These are phyloP conservation scores for Notechis scutatus DNA, from an alignment of 2,113 vertebrate species.

Conservation along the genomic window DNA sequence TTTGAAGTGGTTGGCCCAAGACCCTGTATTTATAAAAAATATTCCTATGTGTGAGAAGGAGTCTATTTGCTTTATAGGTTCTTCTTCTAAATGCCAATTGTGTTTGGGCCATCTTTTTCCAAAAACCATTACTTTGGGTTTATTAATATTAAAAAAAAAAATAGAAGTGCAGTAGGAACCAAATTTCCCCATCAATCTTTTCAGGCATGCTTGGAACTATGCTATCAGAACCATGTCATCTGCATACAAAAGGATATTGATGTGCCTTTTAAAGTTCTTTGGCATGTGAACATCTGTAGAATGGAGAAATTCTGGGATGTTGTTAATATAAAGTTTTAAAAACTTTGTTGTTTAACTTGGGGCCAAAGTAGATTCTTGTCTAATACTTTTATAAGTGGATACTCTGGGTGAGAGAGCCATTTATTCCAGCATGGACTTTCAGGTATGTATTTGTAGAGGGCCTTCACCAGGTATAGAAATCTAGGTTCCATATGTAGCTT, in stretches of 20 bases:
- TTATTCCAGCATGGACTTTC: not conserved
- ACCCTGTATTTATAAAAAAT: not conserved
- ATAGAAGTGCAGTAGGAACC: not conserved
- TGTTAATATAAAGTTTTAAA: not conserved
- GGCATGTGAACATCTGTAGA: not conserved
- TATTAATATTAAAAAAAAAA: not conserved
- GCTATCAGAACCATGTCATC: not conserved
- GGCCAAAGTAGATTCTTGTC: not conserved
- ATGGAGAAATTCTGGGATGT: not conserved
- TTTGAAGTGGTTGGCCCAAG: not conserved
- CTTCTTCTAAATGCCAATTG: not conserved
- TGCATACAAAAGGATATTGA: not conserved
- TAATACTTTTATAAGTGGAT: not conserved
- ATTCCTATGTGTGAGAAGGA: not conserved
- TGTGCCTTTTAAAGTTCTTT: not conserved
- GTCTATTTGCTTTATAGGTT: not conserved
- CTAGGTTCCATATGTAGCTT: not conserved
- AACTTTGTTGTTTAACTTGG: not conserved
- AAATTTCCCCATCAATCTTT: not conserved
- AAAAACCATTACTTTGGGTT: not conserved
- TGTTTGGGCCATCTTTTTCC: not conserved
- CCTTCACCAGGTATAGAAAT: not conserved
- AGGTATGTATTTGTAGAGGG: not conserved
- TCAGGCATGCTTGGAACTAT: not conserved
- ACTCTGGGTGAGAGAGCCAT: not conserved